Evolutionary conservation across 92 coral and sea anemone species (phyloP).

Genomic region (Anthopleura xanthogrammica): DNA sequence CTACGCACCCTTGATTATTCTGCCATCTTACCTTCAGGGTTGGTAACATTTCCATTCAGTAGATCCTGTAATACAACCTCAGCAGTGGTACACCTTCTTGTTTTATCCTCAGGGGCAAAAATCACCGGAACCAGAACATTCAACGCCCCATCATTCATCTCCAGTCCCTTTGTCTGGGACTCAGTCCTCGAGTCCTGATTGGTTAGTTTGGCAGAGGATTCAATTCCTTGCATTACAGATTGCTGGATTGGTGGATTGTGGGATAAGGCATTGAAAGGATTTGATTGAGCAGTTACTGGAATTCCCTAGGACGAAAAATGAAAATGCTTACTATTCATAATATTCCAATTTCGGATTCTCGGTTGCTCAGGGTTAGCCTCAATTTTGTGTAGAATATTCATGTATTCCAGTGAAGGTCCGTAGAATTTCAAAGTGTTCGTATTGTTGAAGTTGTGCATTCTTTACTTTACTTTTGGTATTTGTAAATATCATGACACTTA

Average conservation of each 20-base stretch:
- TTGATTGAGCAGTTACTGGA: background rate
- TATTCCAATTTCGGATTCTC: background rate
- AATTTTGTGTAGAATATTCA: no score
- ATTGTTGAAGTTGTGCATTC: no score
- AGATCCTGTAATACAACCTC: constrained; percentile 65
- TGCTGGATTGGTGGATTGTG: background rate
- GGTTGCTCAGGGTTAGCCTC: no score
- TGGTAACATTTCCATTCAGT: constrained; percentile 46
- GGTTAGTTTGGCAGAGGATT: constrained; percentile 9
- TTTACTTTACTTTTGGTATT: no score
- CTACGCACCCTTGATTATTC: no score
- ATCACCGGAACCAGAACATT: constrained; percentile 68
- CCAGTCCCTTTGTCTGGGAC: constrained; percentile 41
- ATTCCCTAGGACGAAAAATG: background rate
- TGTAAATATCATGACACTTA: no score
- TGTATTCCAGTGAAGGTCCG: no score
- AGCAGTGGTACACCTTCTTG: constrained; percentile 36
- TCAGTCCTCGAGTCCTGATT: constrained; percentile 37
- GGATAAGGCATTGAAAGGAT: constrained; percentile 1
- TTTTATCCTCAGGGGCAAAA: constrained; percentile 50
- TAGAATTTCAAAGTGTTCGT: no score
- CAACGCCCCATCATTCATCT: constrained; percentile 32
- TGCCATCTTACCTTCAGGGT: constrained; percentile 8
- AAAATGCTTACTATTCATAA: background rate
- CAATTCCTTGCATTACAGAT: constrained; percentile 5